phyloP scores from a whole-genome alignment of 2,797 vertebrate species.

The Harpagifer antarcticus region DNA sequence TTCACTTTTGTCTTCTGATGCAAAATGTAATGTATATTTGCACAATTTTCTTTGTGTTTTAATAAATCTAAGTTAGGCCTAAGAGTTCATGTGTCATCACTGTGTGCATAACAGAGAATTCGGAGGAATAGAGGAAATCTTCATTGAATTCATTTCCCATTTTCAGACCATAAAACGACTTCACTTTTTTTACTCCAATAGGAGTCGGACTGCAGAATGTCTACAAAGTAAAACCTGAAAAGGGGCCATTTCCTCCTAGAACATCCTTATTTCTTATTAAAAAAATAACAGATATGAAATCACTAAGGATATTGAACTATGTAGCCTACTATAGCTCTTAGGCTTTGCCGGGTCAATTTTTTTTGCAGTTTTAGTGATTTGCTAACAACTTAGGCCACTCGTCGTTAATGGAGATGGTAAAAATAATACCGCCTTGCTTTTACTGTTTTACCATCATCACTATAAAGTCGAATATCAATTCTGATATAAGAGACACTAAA shows the following conservation, averaged over 20 bases:
- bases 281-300: background rate
- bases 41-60: slow-evolving; percentile 55
- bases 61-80: slow-evolving; percentile 52
- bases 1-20: slow-evolving; percentile 30
- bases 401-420: background rate
- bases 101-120: background rate
- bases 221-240: too few species aligned
- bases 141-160: background rate
- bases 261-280: background rate
- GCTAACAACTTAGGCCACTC: background rate
- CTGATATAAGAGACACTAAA: background rate
- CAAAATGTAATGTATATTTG: slow-evolving; percentile 57
- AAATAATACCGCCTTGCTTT: background rate
- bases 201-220: too few species aligned
- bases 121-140: background rate
- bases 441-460: background rate
- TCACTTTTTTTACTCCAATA: background rate
- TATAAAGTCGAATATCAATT: background rate
- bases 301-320: background rate
- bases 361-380: background rate
- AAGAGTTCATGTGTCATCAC: background rate
- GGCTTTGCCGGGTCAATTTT: background rate
- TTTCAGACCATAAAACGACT: background rate
- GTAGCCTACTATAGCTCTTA: background rate
- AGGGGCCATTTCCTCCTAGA: background rate